Percentiles rank a stretch among this genome's conserved stretches.
phyloP scores from a whole-genome alignment of 2,888 invertebrate genomes.

The Stegana nigrithorax region DNA sequence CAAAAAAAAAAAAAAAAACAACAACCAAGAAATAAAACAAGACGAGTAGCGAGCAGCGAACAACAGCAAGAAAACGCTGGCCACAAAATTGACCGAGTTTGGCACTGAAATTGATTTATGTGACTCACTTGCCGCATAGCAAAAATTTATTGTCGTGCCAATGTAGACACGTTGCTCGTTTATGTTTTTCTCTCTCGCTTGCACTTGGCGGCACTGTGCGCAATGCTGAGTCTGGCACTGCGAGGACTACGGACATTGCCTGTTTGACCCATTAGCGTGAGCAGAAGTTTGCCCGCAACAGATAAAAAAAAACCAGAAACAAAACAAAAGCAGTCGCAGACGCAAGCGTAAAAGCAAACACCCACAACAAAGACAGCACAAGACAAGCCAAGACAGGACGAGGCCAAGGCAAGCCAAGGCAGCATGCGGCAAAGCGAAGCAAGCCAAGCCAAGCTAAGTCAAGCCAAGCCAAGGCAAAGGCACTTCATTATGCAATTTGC shows the following conservation, averaged over 20 bases:
- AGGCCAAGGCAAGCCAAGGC: background rate
- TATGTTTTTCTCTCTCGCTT: background rate
- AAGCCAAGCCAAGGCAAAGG: background rate
- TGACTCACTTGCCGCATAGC: background rate
- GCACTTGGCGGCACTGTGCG: no score
- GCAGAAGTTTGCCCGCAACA: background rate
- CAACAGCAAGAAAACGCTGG: background rate
- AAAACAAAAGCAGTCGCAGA: no score
- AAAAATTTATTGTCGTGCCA: no score
- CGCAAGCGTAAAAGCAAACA: no score
- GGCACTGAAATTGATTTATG: background rate
- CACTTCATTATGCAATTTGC: constrained; percentile 5
- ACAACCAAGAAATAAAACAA: background rate
- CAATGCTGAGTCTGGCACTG: no score
- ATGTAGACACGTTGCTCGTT: no score
- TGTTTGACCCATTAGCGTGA: background rate
- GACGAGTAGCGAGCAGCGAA: background rate
- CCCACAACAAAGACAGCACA: background rate
- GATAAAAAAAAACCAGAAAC: background rate
- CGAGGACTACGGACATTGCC: no score
- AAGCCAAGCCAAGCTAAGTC: background rate
- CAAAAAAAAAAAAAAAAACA: background rate
- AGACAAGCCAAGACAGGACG: background rate
- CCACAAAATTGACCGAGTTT: constrained; percentile 2
- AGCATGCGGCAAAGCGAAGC: background rate